A percentile compares a stretch with the other conserved stretches of the same genome.
These are phyloP conservation scores for Raphicerus campestris DNA, from an alignment of 2,113 vertebrate species.

Conservation along the genomic window DNA sequence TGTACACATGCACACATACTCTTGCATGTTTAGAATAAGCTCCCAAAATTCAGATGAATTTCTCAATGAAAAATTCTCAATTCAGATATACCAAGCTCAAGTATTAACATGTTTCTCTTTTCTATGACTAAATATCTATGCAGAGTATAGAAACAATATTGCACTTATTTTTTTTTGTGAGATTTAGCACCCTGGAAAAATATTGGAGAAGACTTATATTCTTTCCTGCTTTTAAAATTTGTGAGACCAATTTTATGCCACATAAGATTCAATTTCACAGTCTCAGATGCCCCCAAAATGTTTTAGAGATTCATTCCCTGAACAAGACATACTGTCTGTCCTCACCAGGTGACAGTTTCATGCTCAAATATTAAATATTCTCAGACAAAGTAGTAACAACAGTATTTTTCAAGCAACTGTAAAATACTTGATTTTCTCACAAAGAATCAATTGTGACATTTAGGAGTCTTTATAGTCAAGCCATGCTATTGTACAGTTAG, in stretches of 20 bases:
- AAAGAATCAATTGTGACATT: background rate
- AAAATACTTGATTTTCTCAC: conserved; percentile 16
- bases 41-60: background rate
- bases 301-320: background rate
- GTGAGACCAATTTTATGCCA: background rate
- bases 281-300: background rate
- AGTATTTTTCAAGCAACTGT: conserved; percentile 2
- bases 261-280: conserved; percentile 12
- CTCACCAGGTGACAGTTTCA: background rate
- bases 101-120: background rate
- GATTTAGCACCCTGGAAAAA: background rate
- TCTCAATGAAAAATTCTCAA: background rate
- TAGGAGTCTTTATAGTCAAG: background rate
- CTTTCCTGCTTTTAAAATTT: conserved; percentile 23
- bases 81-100: background rate
- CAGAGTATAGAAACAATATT: background rate
- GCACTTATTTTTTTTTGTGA: background rate
- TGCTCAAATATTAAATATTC: conserved; percentile 5
- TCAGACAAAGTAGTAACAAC: background rate
- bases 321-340: background rate
- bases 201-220: background rate
- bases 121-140: background rate
- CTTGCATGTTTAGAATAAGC: background rate
- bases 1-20: fast-evolving
- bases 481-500: background rate